Evolutionary conservation across 37 sponge, comb jelly and placozoan species (phyloP).

Genomic region (Crambe crambe): DNA sequence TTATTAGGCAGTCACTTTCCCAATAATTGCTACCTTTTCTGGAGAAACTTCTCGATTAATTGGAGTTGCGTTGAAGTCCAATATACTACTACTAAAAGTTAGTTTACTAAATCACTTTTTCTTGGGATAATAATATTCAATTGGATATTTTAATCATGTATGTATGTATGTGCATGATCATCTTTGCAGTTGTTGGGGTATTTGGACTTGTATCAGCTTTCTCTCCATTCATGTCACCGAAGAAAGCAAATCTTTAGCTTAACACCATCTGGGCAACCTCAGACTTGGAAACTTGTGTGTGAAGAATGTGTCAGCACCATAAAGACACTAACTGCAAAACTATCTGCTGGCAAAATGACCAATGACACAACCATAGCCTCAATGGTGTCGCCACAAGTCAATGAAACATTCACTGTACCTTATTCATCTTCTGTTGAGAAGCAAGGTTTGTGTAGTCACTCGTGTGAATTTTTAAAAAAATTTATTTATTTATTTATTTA

Average conservation of each 20-base stretch:
- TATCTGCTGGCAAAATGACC: neutral
- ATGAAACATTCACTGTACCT: too few species aligned
- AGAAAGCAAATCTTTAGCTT: slow-evolving; percentile 68
- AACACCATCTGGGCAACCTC: slow-evolving; percentile 44
- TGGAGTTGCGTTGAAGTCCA: slow-evolving; percentile 19
- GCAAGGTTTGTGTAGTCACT: too few species aligned
- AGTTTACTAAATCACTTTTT: too few species aligned
- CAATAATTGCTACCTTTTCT: slow-evolving; percentile 59
- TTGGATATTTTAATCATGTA: neutral
- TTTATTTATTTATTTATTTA: too few species aligned
- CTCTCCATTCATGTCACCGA: slow-evolving; percentile 48
- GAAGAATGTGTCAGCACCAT: slow-evolving; percentile 35
- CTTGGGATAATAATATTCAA: neutral
- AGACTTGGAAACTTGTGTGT: slow-evolving; percentile 42
- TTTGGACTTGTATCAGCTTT: slow-evolving; percentile 57
- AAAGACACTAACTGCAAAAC: slow-evolving; percentile 14
- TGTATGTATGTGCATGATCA: too few species aligned
- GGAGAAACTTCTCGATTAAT: slow-evolving; percentile 24
- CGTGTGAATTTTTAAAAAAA: too few species aligned
- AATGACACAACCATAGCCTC: too few species aligned
- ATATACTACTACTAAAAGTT: slow-evolving; percentile 43
- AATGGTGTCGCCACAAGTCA: too few species aligned
- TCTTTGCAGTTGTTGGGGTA: slow-evolving; percentile 50
- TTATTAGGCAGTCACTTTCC: slow-evolving; percentile 59
- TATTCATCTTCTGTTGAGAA: too few species aligned